phyloP scores from a whole-genome alignment of 2,888 invertebrate species.

The Sympetrum striolatum region DNA sequence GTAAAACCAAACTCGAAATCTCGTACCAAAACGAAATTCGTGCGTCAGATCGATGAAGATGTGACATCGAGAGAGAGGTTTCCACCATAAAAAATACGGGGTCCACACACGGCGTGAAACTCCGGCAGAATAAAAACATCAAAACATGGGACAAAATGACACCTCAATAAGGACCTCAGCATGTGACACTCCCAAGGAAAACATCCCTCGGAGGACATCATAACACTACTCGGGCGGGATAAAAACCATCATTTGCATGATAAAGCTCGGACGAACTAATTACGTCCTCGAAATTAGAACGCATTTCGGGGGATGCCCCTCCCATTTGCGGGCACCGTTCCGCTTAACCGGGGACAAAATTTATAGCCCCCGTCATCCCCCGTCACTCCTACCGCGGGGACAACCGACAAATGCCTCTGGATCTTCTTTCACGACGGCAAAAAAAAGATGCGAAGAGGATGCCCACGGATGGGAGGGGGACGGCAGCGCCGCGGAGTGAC shows the following conservation, averaged over 20 bases:
- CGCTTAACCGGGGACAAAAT: constrained; percentile 1
- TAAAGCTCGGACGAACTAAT: neutral
- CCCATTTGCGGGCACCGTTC: neutral
- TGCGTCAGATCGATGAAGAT: too few species aligned
- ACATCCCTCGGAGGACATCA: too few species aligned
- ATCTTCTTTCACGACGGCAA: neutral
- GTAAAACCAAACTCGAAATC: too few species aligned
- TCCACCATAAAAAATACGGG: neutral
- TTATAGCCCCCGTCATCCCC: neutral
- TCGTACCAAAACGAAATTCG: too few species aligned
- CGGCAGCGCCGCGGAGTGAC: neutral
- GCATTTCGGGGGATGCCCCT: neutral
- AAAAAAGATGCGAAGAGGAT: neutral
- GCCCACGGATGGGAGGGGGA: neutral
- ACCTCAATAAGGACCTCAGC: neutral
- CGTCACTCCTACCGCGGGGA: constrained; percentile 1
- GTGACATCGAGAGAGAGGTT: too few species aligned
- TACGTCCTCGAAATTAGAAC: neutral
- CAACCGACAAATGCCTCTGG: constrained; percentile 28
- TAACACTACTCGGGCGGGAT: too few species aligned
- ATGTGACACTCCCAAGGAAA: too few species aligned
- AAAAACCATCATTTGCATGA: too few species aligned
- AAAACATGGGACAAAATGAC: neutral
- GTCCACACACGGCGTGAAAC: neutral
- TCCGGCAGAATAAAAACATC: neutral